Evolutionary conservation across 2,797 vertebrate genomes (phyloP), one percentile per base, ranked within the genome.

Genomic region (Sebastes umbrosus): DNA sequence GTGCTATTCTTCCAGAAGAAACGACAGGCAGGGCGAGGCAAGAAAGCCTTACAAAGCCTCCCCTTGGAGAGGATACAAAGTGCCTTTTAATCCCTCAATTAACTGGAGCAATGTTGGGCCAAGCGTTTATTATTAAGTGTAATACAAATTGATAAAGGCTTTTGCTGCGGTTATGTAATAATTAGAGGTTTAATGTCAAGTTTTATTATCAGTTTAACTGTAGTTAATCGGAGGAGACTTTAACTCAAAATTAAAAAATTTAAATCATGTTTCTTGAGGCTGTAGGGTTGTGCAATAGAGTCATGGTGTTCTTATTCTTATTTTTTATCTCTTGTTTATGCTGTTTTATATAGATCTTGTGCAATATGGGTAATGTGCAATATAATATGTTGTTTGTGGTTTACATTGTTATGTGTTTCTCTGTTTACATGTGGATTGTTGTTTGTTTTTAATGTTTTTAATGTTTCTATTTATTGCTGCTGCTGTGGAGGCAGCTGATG

Each of bases 1-100:
- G 85, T 60, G 20, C 63, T 70, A 59, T 89, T 90, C 82, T 74
- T 84, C 73, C 22, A 5, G 62, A 90, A 73, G 80, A 82, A 86
- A 73, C 0, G 52, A 74, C 77, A 77, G 66, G 57, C 77, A 62
- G 73, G 74, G 64, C 77, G 50, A 73, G 74, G 70, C 25, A 46
- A 80, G 60, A 77, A 32, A 69, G 77, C 68, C 52, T 69, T 71
- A 73, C 83, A 76, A 73, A 60, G 54, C 34, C 65, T 75, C 78
- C 80, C 69, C 32, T 46, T 76, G 64, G 72, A 84, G 82, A 79
- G 65, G 60, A 73, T 64, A 73, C 76, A 82, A 62, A 73, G 68
- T 64, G 63, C 6, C 54, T 78, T 84, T 77, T 64, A 84, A 85
- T 85, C 73, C 70, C 59, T 52, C 29, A 11, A 78, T 79, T 84